These are phyloP conservation scores for Leistus spinibarbis DNA, from an alignment of 2,888 invertebrate species.

Conservation along the genomic window DNA sequence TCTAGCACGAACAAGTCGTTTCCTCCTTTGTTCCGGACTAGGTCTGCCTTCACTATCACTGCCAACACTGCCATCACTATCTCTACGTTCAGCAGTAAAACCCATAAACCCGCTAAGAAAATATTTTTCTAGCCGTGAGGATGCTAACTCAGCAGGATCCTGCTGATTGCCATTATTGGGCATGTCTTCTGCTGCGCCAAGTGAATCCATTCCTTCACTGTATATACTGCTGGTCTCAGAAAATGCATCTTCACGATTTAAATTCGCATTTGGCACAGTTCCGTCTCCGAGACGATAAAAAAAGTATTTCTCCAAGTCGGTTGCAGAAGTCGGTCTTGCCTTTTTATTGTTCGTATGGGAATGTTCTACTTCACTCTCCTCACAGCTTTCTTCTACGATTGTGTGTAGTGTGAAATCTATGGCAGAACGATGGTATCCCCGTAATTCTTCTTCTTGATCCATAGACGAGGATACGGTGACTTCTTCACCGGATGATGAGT, in stretches of 20 bases:
- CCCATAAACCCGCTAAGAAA: slow-evolving; percentile 87
- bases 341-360: slow-evolving; percentile 59
- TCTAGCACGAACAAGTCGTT: slow-evolving; percentile 78
- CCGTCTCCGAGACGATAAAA: slow-evolving; percentile 85
- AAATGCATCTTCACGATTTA: slow-evolving; percentile 65
- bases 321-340: slow-evolving; percentile 74
- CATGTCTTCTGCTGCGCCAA: slow-evolving; percentile 63
- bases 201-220: slow-evolving; percentile 80
- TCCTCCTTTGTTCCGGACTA: slow-evolving; percentile 84
- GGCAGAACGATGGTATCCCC: slow-evolving; percentile 80
- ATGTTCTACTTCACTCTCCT: slow-evolving; percentile 86
- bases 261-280: slow-evolving; percentile 60
- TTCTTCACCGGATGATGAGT: slow-evolving; percentile 73
- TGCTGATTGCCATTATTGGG: slow-evolving; percentile 49
- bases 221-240: slow-evolving; percentile 87
- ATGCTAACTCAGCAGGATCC: slow-evolving; percentile 77
- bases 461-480: slow-evolving; percentile 62
- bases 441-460: slow-evolving; percentile 80
- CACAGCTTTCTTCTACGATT: slow-evolving; percentile 92
- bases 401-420: slow-evolving; percentile 92
- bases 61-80: slow-evolving; percentile 86
- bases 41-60: slow-evolving; percentile 89
- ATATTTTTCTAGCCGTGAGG: slow-evolving; percentile 87
- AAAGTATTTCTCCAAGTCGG: slow-evolving; percentile 89
- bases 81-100: slow-evolving; percentile 75